phyloP scores from a whole-genome alignment of 2,113 vertebrate genomes.

The Cavia aperea region DNA sequence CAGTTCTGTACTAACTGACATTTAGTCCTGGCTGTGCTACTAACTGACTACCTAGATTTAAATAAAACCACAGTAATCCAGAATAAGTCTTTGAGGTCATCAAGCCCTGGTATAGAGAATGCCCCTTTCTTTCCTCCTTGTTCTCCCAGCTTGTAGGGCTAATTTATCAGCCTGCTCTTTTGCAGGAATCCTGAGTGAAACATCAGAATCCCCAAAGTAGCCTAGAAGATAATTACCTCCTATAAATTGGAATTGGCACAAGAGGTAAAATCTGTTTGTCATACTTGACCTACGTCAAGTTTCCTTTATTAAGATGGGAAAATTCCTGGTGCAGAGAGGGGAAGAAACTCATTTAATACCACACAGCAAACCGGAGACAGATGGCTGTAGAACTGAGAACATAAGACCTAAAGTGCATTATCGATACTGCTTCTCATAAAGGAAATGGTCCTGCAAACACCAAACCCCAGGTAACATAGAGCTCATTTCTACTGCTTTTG shows the following conservation, averaged over 20 bases:
- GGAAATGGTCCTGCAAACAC: neutral
- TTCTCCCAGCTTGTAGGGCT: neutral
- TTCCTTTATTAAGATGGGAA: neutral
- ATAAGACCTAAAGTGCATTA: neutral
- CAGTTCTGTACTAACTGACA: neutral
- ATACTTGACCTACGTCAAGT: neutral
- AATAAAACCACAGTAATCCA: neutral
- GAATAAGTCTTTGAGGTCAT: neutral
- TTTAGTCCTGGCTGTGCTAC: neutral
- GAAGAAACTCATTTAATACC: neutral
- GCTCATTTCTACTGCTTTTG: neutral
- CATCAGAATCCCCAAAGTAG: neutral
- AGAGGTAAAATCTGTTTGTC: neutral
- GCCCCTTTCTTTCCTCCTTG: neutral
- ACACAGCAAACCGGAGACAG: constrained; percentile 6
- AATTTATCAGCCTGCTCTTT: neutral
- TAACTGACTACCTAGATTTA: neutral
- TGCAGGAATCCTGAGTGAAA: neutral
- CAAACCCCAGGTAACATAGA: rapidly evolving
- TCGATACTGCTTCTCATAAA: neutral
- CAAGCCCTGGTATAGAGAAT: neutral
- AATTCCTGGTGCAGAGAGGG: neutral
- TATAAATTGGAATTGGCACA: neutral
- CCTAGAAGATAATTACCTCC: neutral
- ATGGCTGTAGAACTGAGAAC: neutral